Evolutionary conservation across 2,888 invertebrate genomes (phyloP).

Genomic region (Heterodera filipjevi): DNA sequence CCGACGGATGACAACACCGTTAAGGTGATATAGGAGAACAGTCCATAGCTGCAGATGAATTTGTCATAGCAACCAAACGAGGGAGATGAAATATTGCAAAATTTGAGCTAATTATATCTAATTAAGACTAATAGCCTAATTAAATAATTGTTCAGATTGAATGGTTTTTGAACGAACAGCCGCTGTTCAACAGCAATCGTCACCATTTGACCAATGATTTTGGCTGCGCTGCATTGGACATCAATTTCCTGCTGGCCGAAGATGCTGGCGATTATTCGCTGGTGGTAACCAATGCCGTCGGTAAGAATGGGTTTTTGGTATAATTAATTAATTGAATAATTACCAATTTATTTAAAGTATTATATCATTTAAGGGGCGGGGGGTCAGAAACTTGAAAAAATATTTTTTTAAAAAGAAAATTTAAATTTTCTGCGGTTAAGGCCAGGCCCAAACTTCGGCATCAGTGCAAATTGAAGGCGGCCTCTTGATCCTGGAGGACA

Average conservation of each 20-base stretch:
- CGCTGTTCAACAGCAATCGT: slow-evolving; percentile 77
- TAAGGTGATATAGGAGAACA: slow-evolving; percentile 86
- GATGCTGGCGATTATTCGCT: slow-evolving; percentile 78
- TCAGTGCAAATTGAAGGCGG: slow-evolving; percentile 72
- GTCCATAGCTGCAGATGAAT: too few relatives aligned
- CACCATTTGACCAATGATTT: slow-evolving; percentile 96
- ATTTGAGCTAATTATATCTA: not conserved
- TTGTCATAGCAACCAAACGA: too few relatives aligned
- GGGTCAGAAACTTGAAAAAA: too few relatives aligned
- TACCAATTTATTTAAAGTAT: not conserved
- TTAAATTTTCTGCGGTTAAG: slow-evolving; percentile 11
- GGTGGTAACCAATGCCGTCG: slow-evolving; percentile 50
- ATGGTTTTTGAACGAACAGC: slow-evolving; percentile 83
- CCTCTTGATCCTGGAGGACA: slow-evolving; percentile 74
- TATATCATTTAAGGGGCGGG: too few relatives aligned
- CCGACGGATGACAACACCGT: slow-evolving; percentile 86
- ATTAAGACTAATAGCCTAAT: too few relatives aligned
- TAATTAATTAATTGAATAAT: not conserved
- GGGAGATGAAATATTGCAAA: not conserved
- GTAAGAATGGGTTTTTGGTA: not conserved
- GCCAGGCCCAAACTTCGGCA: slow-evolving; percentile 88
- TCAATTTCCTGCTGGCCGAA: slow-evolving; percentile 92
- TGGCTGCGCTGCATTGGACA: slow-evolving; percentile 93
- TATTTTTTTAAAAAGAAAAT: not conserved
- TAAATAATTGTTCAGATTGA: slow-evolving; percentile 41